Base-by-base conservation (phyloP, 1,140 invertebrate species). In the Holotrichia oblita region DNA sequence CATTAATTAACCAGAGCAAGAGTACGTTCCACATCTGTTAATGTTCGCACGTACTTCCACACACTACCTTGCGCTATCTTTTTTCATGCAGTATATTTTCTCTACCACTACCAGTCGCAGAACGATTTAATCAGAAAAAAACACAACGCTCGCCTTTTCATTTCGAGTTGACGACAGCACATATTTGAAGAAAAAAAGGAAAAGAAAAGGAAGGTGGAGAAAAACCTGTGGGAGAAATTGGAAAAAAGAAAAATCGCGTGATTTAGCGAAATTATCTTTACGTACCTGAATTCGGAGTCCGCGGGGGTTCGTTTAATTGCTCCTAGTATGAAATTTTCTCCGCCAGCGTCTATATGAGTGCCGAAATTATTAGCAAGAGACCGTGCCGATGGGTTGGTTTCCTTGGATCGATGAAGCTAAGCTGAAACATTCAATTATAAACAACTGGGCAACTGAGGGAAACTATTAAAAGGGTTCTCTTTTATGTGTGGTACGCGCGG, bases 341-440 rank as follows among this genome's bases (percentile, higher is more conserved):
- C 42, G 42, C 42, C 42, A 44, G 14, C 14, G 2, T 17, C 17
- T 55, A 17, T n/a, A 55, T 55, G 14, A 55, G 12, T n/a, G n/a
- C 14, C n/a, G n/a, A 55, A 55, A 55, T 55, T 17, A 17, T 55
- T 55, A 55, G 9, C 4, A 55, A 55, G 14, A n/a, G 48, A 55
- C 17, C 10, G 48, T 55, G 4, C 48, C 27, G 4, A 34, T 34
- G 48, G 17, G n/a, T n/a, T 55, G 48, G 2, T n/a, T 3, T 55
- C 14, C 14, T 6, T 7, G 48, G 17, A 6, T 55, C 48, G 48
- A 55, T n/a, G 48, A 17, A 55, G 14, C 12, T 55, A 55, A 55
- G 48, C 48, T 17, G 48, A 55, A 55, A 55, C n/a, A 55, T 55
- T 55, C 48, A 55, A 55, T 55, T 55, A 55, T 55, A 55, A 55